Conservation (phyloP, 2,113 vertebrate genomes). For the Lophius piscatorius region DNA sequence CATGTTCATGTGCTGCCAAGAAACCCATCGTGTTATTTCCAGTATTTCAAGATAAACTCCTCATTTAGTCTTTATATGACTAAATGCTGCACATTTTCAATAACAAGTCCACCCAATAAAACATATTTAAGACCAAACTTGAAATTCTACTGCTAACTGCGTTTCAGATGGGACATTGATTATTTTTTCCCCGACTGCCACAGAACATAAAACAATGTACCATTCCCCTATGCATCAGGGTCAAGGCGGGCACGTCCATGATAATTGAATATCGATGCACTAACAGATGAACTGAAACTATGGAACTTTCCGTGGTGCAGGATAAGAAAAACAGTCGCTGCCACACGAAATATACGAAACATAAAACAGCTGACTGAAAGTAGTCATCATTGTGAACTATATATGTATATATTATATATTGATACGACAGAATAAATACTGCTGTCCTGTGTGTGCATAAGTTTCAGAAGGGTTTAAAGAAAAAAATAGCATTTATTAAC, state of each 20-base stretch:
- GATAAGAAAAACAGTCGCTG: neutral
- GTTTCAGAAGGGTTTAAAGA: too few relatives aligned
- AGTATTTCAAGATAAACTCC: neutral
- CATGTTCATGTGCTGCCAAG: too few relatives aligned
- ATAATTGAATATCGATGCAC: constrained; percentile 34
- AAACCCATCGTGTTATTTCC: too few relatives aligned
- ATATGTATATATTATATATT: too few relatives aligned
- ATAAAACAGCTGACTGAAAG: neutral
- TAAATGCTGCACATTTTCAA: neutral
- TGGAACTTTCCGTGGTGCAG: constrained; percentile 41
- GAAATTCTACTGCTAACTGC: neutral
- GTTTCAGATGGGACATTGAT: neutral
- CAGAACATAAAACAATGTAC: neutral
- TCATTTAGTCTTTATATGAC: too few relatives aligned
- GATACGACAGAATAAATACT: too few relatives aligned
- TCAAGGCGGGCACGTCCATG: constrained; percentile 4
- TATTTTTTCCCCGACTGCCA: neutral
- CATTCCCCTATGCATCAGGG: neutral
- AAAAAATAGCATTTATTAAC: neutral
- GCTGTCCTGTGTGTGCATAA: too few relatives aligned
- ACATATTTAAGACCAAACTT: neutral
- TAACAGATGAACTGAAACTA: constrained; percentile 37
- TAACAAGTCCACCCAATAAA: neutral
- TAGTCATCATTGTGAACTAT: too few relatives aligned
- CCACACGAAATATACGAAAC: neutral